A percentile compares a stretch with the other conserved stretches of the same genome.
Evolutionary conservation across 2,888 invertebrate species (phyloP).

Genomic region (Tipula helvola): DNA sequence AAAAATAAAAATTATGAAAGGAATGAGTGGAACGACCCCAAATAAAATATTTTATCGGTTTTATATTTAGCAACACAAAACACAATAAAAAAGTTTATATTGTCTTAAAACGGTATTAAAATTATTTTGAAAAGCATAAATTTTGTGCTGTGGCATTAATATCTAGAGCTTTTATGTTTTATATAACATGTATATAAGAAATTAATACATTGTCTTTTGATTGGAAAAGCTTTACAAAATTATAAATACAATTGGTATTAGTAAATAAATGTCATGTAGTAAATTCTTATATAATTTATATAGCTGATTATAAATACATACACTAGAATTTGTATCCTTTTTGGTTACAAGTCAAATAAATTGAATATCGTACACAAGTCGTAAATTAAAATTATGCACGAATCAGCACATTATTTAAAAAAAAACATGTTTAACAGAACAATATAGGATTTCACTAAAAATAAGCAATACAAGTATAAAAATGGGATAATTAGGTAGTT

Average conservation of each 20-base stretch:
- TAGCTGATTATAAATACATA: not conserved
- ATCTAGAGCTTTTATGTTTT: not conserved
- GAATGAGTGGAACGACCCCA: not conserved
- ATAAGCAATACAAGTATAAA: not conserved
- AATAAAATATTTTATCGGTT: conserved; percentile 4
- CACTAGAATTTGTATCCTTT: not conserved
- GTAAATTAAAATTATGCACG: not conserved
- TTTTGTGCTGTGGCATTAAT: not conserved
- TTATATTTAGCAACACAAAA: not conserved
- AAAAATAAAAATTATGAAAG: not conserved
- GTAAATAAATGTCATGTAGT: not conserved
- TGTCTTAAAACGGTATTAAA: not conserved
- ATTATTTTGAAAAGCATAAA: not conserved
- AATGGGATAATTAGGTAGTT: not conserved
- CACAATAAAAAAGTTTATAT: not conserved
- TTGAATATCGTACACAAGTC: not conserved
- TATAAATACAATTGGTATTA: not conserved
- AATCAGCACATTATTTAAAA: not conserved
- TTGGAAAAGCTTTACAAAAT: not conserved
- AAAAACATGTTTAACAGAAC: not conserved
- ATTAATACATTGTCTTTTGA: not conserved
- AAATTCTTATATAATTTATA: not conserved
- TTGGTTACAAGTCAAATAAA: not conserved
- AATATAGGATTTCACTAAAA: not conserved
- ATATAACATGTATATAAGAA: not conserved